These are phyloP conservation scores for Cataglyphis livida DNA, from an alignment of 2,888 invertebrate genomes.

Conservation along the genomic window DNA sequence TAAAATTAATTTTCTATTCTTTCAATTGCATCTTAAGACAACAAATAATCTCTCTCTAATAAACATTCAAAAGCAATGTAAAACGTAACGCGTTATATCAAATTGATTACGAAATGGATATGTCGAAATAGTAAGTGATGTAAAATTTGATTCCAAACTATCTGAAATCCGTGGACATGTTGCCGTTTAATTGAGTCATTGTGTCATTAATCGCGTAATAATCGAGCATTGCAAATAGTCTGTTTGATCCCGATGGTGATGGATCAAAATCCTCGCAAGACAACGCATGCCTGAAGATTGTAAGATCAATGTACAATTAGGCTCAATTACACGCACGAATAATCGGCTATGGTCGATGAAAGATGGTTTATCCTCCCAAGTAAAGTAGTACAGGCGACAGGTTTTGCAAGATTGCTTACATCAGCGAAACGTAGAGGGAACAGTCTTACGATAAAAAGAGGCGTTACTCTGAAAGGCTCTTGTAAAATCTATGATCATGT, in stretches of 20 bases:
- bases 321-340: slow-evolving; percentile 71
- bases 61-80: background rate
- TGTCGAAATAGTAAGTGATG: slow-evolving; percentile 1
- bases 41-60: background rate
- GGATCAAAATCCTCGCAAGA: slow-evolving; percentile 40
- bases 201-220: slow-evolving; percentile 72
- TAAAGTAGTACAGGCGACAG: slow-evolving; percentile 66
- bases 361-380: slow-evolving; percentile 69
- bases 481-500: slow-evolving; percentile 25
- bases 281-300: slow-evolving; percentile 48
- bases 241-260: slow-evolving; percentile 1
- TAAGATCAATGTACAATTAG: slow-evolving; percentile 75
- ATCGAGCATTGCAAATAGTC: slow-evolving; percentile 51
- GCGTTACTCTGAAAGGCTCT: background rate
- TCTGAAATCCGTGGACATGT: slow-evolving; percentile 68
- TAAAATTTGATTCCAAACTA: slow-evolving; percentile 65
- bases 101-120: slow-evolving; percentile 6
- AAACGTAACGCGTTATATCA: background rate
- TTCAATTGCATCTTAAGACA: background rate
- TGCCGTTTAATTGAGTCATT: slow-evolving; percentile 78
- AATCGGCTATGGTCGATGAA: slow-evolving; percentile 70
- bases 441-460: slow-evolving; percentile 29
- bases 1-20: no score
- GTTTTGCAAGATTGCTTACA: slow-evolving; percentile 67
- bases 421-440: slow-evolving; percentile 52